These are phyloP conservation scores for Ophioninae sp. DNA, from an alignment of 2,888 invertebrate genomes.

Conservation along the genomic window DNA sequence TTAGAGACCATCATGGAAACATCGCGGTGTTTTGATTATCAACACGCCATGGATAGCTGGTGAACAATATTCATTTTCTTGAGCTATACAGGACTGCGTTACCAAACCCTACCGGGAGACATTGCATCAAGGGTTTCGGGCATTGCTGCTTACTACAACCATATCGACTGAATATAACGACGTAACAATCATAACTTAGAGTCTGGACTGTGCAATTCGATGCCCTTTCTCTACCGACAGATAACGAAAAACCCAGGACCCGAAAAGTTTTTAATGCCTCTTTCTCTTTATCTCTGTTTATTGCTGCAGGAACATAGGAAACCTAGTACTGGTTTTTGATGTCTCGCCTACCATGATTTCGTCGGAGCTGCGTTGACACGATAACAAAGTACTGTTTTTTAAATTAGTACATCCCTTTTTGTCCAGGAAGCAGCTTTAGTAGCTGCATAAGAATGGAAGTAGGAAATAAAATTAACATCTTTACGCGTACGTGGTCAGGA, in stretches of 20 bases:
- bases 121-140: constrained; percentile 1
- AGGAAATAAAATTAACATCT: neutral
- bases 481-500: constrained; percentile 1
- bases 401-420: neutral
- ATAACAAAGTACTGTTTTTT: neutral
- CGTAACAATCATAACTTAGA: neutral
- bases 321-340: neutral
- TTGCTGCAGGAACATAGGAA: neutral
- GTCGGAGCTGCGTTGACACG: neutral
- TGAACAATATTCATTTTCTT: neutral
- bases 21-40: no score
- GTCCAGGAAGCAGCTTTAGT: neutral
- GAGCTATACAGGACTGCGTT: neutral
- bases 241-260: neutral
- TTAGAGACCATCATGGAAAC: no score
- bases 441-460: neutral
- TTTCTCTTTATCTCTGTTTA: neutral
- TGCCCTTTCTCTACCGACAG: neutral
- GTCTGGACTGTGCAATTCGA: neutral
- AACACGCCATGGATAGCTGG: neutral
- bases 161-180: neutral
- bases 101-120: constrained; percentile 19
- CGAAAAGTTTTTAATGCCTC: neutral
- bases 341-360: neutral
- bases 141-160: neutral